phyloP scores from a whole-genome alignment of 2,797 vertebrate genomes.

The Periophthalmus magnuspinnatus region DNA sequence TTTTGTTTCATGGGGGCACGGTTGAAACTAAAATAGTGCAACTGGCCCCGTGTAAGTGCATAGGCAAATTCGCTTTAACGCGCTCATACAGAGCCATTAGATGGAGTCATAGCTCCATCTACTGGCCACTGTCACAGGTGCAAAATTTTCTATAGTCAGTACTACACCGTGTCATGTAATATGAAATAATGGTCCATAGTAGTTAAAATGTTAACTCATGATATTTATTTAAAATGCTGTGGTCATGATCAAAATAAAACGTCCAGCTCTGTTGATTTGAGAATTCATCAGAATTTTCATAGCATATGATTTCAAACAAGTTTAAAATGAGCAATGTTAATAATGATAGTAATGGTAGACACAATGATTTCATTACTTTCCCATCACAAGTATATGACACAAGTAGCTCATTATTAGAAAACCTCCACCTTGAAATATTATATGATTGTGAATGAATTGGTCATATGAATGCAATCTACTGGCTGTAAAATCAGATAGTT shows the following conservation, averaged over 20 bases:
- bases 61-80: neutral
- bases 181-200: too few relatives aligned
- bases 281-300: neutral
- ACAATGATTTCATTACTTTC: neutral
- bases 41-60: too few relatives aligned
- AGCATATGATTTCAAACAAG: neutral
- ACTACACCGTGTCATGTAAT: neutral
- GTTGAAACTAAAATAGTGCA: too few relatives aligned
- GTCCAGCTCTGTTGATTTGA: too few relatives aligned
- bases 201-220: neutral
- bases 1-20: too few relatives aligned
- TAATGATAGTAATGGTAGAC: neutral
- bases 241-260: too few relatives aligned
- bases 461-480: too few relatives aligned
- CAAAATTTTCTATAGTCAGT: too few relatives aligned
- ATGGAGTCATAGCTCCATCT: neutral
- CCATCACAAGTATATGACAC: too few relatives aligned
- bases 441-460: too few relatives aligned
- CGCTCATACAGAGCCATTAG: neutral
- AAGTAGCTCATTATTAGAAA: neutral
- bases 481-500: slow-evolving; percentile 35
- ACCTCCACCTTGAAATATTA: neutral
- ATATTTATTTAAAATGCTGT: neutral
- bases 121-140: neutral
- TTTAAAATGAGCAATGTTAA: neutral